These are phyloP conservation scores for Octodonta nipae DNA, from an alignment of 2,888 invertebrate genomes.

Conservation along the genomic window DNA sequence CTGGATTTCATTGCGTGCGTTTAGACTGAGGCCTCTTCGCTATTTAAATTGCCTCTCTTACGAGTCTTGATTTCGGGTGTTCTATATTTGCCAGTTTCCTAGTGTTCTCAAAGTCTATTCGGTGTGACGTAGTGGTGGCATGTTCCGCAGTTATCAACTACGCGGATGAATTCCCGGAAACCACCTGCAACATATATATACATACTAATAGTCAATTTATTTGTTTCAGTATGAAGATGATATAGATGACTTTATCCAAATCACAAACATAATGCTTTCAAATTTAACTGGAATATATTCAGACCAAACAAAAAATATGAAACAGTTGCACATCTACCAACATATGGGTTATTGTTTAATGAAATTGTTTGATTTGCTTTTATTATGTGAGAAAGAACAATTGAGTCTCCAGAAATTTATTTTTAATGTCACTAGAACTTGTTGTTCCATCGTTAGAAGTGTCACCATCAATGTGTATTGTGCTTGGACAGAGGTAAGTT, in stretches of 20 bases:
- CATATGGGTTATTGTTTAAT: slow-evolving; percentile 27
- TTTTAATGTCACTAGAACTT: slow-evolving; percentile 18
- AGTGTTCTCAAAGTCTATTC: no score
- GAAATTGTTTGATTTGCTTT: slow-evolving; percentile 23
- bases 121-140: no score
- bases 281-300: slow-evolving; percentile 19
- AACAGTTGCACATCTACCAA: slow-evolving; percentile 18
- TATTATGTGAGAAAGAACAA: slow-evolving; percentile 15
- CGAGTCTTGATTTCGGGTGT: no score
- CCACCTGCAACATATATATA: no score
- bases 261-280: slow-evolving; percentile 20
- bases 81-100: no score
- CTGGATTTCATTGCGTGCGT: no score
- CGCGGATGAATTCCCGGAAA: no score
- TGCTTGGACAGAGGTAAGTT: slow-evolving; percentile 31
- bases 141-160: no score
- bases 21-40: no score
- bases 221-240: slow-evolving; percentile 19
- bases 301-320: slow-evolving; percentile 19
- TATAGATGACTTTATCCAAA: slow-evolving; percentile 16
- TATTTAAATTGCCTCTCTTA: no score
- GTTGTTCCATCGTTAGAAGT: slow-evolving; percentile 20
- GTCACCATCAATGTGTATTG: slow-evolving; percentile 29
- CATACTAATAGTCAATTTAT: no score
- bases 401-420: slow-evolving; percentile 17